Conservation (phyloP, 1,140 invertebrate species). For the fruit fly (Drosophila melanogaster) region Release_6_plus_ISO1_MT NT_033779.5:19383501-19384000, state of each 20-base stretch:
- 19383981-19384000: constrained; percentile 22
- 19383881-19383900: constrained; percentile 83
- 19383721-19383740: constrained; percentile 79
- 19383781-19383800: background rate
- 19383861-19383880: constrained; percentile 34
- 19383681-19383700: constrained; percentile 75
- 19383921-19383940: constrained; percentile 73
- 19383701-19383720: constrained; percentile 81
- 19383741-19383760: constrained; percentile 69
- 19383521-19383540: constrained; percentile 14
- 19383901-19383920: constrained; percentile 84
- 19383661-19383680: constrained; percentile 80
- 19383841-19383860: background rate
- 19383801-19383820: background rate
- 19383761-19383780: constrained; percentile 32
- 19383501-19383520: constrained; percentile 14
- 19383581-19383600: background rate
- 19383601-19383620: constrained; percentile 69
- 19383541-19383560: constrained; percentile 3
- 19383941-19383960: constrained; percentile 26
- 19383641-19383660: constrained; percentile 84
- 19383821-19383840: too few relatives aligned
- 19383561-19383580: constrained; percentile 41
- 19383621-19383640: constrained; percentile 78
- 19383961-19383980: constrained; percentile 49